Percentiles rank a stretch among this genome's conserved stretches.
phyloP scores from a whole-genome alignment of 2,113 vertebrate genomes.

The Aptenodytes patagonicus region DNA sequence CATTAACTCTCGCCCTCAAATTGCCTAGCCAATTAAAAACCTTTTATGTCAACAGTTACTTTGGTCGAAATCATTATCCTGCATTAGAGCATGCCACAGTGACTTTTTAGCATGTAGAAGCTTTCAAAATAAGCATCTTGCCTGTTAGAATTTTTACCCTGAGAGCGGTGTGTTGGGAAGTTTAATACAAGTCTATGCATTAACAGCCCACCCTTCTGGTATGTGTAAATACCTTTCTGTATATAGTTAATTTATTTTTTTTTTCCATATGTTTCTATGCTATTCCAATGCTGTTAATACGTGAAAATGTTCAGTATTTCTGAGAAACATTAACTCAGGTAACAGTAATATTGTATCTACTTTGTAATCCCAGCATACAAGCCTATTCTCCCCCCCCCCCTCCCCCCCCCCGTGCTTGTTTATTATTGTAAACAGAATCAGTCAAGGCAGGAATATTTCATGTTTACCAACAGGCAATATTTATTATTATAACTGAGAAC shows the following conservation, averaged over 20 bases:
- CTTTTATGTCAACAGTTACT: background rate
- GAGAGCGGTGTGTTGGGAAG: accelerated
- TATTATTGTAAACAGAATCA: background rate
- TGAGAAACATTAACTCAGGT: background rate
- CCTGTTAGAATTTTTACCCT: background rate
- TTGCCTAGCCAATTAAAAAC: background rate
- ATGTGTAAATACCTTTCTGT: accelerated
- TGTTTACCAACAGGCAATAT: slow-evolving; percentile 21
- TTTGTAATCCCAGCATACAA: background rate
- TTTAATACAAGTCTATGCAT: background rate
- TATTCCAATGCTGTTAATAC: background rate
- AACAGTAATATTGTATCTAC: background rate
- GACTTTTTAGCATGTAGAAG: background rate
- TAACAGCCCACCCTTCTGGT: background rate
- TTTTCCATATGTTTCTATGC: background rate
- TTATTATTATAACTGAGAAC: slow-evolving; percentile 42
- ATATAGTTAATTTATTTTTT: background rate
- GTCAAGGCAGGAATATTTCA: background rate
- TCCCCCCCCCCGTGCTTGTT: background rate
- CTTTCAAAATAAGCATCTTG: background rate
- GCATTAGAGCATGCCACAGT: background rate
- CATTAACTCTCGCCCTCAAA: background rate
- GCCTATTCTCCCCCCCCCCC: background rate
- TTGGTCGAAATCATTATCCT: background rate
- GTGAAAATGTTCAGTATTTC: background rate